Percentiles rank a stretch among this genome's conserved stretches.
These are phyloP conservation scores for Cynopterus brachyotis DNA, from an alignment of 2,113 vertebrate species.

Conservation along the genomic window DNA sequence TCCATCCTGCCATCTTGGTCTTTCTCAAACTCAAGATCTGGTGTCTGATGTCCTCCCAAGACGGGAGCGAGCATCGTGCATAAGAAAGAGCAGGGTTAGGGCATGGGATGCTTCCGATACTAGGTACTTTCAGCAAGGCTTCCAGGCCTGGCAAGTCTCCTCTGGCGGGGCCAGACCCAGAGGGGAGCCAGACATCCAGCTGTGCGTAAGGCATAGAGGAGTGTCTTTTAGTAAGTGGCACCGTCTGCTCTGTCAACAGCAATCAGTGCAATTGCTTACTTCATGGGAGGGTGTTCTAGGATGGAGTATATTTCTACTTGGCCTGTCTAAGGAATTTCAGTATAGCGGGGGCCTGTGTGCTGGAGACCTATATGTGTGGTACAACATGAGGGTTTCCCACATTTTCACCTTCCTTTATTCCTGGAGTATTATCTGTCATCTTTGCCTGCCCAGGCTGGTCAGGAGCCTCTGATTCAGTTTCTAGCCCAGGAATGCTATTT, in stretches of 20 bases:
- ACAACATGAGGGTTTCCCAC: neutral
- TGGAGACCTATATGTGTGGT: neutral
- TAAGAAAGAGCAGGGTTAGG: neutral
- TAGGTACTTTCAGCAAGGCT: neutral
- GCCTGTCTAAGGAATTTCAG: slow-evolving; percentile 26
- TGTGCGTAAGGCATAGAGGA: neutral
- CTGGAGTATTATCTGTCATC: neutral
- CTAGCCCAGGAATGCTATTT: neutral
- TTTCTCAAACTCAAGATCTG: slow-evolving; percentile 1
- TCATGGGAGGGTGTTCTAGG: neutral
- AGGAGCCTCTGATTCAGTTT: slow-evolving; percentile 53
- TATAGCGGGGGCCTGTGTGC: neutral
- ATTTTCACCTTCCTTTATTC: neutral
- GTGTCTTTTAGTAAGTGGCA: slow-evolving; percentile 35
- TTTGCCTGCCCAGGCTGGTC: slow-evolving; percentile 23
- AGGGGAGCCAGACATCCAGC: slow-evolving; percentile 9
- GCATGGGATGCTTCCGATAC: neutral
- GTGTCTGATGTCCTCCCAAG: neutral
- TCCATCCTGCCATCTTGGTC: neutral
- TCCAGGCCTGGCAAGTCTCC: neutral
- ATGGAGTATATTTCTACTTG: neutral
- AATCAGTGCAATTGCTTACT: neutral
- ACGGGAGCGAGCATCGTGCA: neutral
- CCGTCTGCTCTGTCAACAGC: slow-evolving; percentile 26
- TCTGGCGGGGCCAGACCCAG: neutral